These are phyloP conservation scores for Tympanoctomys barrerae DNA, from an alignment of 2,797 vertebrate species.

Conservation along the genomic window DNA sequence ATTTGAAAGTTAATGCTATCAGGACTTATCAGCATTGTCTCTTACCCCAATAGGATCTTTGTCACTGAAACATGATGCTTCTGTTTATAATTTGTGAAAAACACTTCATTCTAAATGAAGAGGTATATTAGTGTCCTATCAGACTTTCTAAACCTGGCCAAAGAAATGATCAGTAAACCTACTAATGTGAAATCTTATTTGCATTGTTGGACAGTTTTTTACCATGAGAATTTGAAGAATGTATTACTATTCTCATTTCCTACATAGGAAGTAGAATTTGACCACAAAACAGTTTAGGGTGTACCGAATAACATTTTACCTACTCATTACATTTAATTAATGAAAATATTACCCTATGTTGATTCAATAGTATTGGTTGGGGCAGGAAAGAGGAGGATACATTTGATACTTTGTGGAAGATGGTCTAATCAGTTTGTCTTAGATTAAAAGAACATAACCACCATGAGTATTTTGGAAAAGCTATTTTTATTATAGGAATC, in stretches of 20 bases:
- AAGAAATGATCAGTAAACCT: neutral
- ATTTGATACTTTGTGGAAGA: neutral
- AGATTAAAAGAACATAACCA: neutral
- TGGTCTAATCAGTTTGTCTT: neutral
- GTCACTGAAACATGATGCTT: neutral
- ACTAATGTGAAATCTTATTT: neutral
- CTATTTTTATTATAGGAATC: neutral
- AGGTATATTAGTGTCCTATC: neutral
- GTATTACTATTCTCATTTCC: neutral
- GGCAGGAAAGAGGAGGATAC: neutral
- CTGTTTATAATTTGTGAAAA: neutral
- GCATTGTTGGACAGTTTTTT: neutral
- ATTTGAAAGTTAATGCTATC: neutral
- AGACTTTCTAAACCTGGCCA: slow-evolving; percentile 8
- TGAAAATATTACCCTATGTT: neutral
- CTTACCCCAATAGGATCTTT: neutral
- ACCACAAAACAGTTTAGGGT: neutral
- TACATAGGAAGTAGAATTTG: neutral
- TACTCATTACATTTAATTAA: neutral
- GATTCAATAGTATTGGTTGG: neutral
- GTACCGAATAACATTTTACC: neutral
- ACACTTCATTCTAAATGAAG: neutral
- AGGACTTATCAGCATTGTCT: neutral
- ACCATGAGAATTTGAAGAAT: neutral
- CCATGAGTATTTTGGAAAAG: neutral